phyloP scores from a whole-genome alignment of 2,888 invertebrate genomes.

The Acanthosepion lycidas region DNA sequence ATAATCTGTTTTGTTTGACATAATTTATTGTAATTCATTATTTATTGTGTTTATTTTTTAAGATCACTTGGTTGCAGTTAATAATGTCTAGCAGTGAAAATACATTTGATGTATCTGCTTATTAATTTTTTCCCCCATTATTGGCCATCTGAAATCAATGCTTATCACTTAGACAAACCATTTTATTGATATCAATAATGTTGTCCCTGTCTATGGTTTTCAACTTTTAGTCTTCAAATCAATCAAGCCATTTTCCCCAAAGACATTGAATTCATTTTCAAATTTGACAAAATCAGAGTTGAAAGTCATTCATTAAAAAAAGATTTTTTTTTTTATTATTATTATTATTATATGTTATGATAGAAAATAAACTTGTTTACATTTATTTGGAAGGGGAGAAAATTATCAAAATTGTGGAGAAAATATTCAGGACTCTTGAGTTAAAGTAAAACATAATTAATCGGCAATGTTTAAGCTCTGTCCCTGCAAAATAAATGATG shows the following conservation, averaged over 20 bases:
- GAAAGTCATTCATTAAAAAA: background rate
- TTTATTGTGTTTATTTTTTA: background rate
- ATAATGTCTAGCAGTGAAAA: background rate
- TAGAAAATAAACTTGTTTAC: too few relatives aligned
- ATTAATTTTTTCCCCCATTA: background rate
- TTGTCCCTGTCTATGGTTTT: background rate
- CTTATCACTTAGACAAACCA: background rate
- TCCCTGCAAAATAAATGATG: too few relatives aligned
- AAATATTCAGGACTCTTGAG: too few relatives aligned
- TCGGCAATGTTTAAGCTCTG: too few relatives aligned
- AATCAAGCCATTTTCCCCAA: background rate
- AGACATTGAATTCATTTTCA: background rate
- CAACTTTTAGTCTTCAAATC: background rate
- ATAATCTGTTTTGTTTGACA: background rate
- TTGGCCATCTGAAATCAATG: background rate
- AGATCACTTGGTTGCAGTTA: background rate
- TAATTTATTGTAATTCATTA: slow-evolving; percentile 33
- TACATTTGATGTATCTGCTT: background rate
- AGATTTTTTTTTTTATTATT: too few relatives aligned
- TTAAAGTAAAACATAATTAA: too few relatives aligned
- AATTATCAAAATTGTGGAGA: too few relatives aligned
- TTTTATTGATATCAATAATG: background rate
- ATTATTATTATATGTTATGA: too few relatives aligned
- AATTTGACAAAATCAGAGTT: background rate
- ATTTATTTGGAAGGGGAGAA: too few relatives aligned